These are phyloP conservation scores for Porites cylindrica DNA, from an alignment of 92 coral and sea anemone genomes.

Conservation along the genomic window DNA sequence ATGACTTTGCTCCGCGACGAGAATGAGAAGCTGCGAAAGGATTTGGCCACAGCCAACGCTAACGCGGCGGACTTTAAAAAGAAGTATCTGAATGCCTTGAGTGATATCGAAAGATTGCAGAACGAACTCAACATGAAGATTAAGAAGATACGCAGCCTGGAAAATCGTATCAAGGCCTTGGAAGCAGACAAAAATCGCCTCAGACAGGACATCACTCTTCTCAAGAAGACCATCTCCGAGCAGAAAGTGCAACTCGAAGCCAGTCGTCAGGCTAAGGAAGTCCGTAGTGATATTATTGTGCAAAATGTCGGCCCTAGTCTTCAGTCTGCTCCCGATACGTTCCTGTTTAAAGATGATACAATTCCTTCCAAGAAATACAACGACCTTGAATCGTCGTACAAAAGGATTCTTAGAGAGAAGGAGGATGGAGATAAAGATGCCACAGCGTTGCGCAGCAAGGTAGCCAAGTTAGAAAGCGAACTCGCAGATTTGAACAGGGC, in stretches of 20 bases:
- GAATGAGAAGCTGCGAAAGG: slow-evolving; percentile 85
- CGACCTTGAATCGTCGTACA: slow-evolving; percentile 89
- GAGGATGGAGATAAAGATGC: slow-evolving; percentile 71
- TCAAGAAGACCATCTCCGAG: slow-evolving; percentile 85
- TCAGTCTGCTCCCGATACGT: slow-evolving; percentile 87
- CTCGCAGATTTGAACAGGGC: slow-evolving; percentile 75
- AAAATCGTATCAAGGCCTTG: slow-evolving; percentile 74
- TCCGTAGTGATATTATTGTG: slow-evolving; percentile 74
- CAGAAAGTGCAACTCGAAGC: slow-evolving; percentile 87
- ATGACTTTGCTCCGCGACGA: slow-evolving; percentile 85
- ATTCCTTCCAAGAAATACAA: slow-evolving; percentile 83
- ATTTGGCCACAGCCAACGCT: slow-evolving; percentile 86
- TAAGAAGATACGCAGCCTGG: slow-evolving; percentile 81
- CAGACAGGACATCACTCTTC: slow-evolving; percentile 65
- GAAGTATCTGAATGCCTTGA: slow-evolving; percentile 85
- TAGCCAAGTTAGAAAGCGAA: slow-evolving; percentile 77
- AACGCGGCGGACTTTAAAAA: slow-evolving; percentile 91
- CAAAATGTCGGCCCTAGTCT: slow-evolving; percentile 72
- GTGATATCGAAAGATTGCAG: slow-evolving; percentile 80
- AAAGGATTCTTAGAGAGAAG: slow-evolving; percentile 78
- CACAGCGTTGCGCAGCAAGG: slow-evolving; percentile 60
- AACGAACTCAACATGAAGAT: slow-evolving; percentile 77
- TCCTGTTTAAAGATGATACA: slow-evolving; percentile 72
- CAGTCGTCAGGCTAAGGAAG: slow-evolving; percentile 72
- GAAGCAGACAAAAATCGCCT: slow-evolving; percentile 80